Evolutionary conservation across 2,888 invertebrate species (phyloP), one percentile per base, ranked within the genome.

Genomic region (Odontothrips loti): DNA sequence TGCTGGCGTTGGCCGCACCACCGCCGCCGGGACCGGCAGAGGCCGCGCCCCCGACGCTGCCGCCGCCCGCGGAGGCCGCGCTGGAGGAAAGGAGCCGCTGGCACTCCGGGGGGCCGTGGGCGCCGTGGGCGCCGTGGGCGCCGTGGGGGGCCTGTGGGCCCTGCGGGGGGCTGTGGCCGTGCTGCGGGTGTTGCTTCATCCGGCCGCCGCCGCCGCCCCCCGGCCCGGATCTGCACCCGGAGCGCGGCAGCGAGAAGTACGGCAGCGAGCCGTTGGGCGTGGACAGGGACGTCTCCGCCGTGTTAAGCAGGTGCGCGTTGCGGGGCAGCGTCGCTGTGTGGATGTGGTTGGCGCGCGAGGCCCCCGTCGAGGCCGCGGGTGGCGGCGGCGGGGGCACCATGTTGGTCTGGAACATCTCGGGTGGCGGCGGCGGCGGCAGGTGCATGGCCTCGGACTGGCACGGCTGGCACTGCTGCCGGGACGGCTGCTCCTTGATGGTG

Each of bases 211-310:
- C 82, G 83, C 20, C 89, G 86, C 84, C 58, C 58, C 3, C 58
- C 58, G 20, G 17, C 58, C 58, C 58, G 6, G 11, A 15, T 15
- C 58, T 11, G 58, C 58, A 58, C 20, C 90, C 87, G 17, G 91
- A 90, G 80, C 89, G 87, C 23, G 91, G 91, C 81, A 91, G 89
- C 83, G 82, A 82, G 81, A 83, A 84, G 79, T 84, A 81, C 17
- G 84, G 82, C 48, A 82, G 83, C 10, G 85, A 84, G 27, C 85
- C 85, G 83, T 85, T 85, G 15, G 85, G 85, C 2, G 85, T 85
- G 20, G 82, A 80, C 12, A 81, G 48, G 0, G 79, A 47, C 34
- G 80, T 81, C 48, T 82, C 82, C 4, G 80, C 48, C 34, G 80
- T 81, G 27, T 79, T 81, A 23, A 80, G 48, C 15, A 82, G 78